phyloP scores from a whole-genome alignment of 2,888 invertebrate genomes.

The Tethea ocularis region DNA sequence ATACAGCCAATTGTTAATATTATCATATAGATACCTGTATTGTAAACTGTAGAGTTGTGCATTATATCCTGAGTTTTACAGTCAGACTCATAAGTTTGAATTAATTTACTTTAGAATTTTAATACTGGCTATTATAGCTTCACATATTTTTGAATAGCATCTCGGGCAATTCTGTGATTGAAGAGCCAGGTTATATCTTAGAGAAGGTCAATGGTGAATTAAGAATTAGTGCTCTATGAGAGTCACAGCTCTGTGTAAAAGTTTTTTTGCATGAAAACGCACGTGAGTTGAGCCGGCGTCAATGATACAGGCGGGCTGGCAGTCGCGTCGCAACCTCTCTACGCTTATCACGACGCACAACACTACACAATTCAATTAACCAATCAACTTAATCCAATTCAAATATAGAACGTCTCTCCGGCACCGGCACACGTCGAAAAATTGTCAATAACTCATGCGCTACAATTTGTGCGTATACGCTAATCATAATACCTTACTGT shows the following conservation, averaged over 20 bases:
- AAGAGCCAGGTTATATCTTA: no score
- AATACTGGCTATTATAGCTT: no score
- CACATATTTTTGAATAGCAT: no score
- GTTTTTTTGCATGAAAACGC: conserved; percentile 75
- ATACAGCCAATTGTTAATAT: background rate
- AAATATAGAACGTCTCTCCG: conserved; percentile 36
- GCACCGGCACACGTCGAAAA: conserved; percentile 14
- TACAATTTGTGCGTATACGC: conserved; percentile 41
- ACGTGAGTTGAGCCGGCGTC: conserved; percentile 67
- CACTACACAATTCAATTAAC: conserved; percentile 60
- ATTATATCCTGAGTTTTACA: no score
- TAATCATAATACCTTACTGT: conserved; percentile 51
- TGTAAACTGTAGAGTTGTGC: background rate
- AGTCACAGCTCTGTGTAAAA: conserved; percentile 63
- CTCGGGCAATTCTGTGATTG: no score
- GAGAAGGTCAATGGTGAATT: background rate
- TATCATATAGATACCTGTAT: no score
- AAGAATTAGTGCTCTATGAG: conserved; percentile 51
- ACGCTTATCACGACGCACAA: conserved; percentile 72
- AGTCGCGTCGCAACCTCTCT: conserved; percentile 75
- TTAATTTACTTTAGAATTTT: no score
- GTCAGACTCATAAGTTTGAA: no score
- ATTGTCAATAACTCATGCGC: conserved; percentile 27
- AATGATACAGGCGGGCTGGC: conserved; percentile 66
- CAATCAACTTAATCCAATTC: conserved; percentile 59